Percentiles rank a stretch among this genome's conserved stretches.
These are phyloP conservation scores for Chaetodon trifasciatus DNA, from an alignment of 2,797 vertebrate genomes.

Conservation along the genomic window DNA sequence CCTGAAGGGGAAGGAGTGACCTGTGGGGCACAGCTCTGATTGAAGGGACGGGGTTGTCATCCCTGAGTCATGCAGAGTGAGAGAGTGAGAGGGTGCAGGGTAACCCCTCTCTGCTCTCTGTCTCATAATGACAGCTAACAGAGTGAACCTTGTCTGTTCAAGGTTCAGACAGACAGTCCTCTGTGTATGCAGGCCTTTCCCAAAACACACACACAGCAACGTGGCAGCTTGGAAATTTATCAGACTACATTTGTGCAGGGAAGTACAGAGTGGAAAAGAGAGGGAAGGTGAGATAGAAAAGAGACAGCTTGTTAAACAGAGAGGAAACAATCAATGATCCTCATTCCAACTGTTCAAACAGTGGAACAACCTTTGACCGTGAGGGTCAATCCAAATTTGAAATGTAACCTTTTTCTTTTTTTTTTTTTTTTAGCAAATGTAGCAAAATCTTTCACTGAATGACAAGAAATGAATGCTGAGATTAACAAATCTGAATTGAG, in stretches of 20 bases:
- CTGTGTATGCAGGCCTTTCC: conserved; percentile 49
- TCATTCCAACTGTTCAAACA: not conserved
- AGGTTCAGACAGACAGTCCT: conserved; percentile 66
- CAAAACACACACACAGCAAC: conserved; percentile 65
- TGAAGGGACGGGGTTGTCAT: conserved; percentile 26
- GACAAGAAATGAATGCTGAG: not conserved
- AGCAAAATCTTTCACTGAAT: not conserved
- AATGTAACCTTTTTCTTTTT: not conserved
- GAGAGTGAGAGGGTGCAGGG: conserved; percentile 19
- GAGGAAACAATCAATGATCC: not conserved
- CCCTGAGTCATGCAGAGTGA: conserved; percentile 35
- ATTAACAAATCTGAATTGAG: not conserved
- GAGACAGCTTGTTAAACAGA: not conserved
- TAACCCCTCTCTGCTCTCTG: conserved; percentile 41
- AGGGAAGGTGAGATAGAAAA: not conserved
- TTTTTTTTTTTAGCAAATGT: not conserved
- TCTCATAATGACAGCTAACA: conserved; percentile 60
- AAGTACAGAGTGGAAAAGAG: conserved; percentile 29
- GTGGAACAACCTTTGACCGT: conserved; percentile 22
- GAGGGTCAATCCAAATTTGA: not conserved
- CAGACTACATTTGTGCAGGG: conserved; percentile 25
- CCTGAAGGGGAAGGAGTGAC: conserved; percentile 19
- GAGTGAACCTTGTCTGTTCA: conserved; percentile 60
- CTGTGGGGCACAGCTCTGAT: not conserved
- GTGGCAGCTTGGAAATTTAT: conserved; percentile 78